Conservation (phyloP, 2,113 vertebrate species). For the Carassius carassius region DNA sequence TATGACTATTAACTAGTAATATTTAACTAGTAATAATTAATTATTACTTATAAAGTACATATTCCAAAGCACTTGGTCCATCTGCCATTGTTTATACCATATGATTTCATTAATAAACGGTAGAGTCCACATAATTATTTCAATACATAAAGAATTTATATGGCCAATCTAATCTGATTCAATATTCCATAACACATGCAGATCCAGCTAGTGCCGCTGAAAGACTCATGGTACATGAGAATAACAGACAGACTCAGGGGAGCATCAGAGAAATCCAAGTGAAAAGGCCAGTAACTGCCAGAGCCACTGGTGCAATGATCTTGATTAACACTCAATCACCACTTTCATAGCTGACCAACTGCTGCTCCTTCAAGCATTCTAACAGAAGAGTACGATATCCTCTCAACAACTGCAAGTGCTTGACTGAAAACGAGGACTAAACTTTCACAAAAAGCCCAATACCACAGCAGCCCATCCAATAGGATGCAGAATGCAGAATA, state of each 20-base stretch:
- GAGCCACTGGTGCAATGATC: constrained; percentile 57
- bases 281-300: constrained; percentile 54
- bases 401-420: constrained; percentile 41
- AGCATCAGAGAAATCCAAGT: constrained; percentile 6
- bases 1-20: no score
- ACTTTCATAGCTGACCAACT: constrained; percentile 56
- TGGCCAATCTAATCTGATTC: neutral
- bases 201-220: neutral
- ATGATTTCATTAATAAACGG: neutral
- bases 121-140: neutral
- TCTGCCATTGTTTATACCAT: neutral
- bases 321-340: constrained; percentile 59
- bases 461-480: neutral
- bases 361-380: constrained; percentile 43
- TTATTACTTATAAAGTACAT: no score
- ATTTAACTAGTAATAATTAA: no score
- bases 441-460: neutral
- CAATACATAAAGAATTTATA: neutral
- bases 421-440: constrained; percentile 17
- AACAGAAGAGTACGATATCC: constrained; percentile 43
- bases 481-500: neutral
- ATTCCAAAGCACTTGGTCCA: neutral
- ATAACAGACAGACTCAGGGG: constrained; percentile 2
- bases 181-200: neutral
- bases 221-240: neutral